Conservation (phyloP, 1,140 invertebrate species). For the Drosophila baimaii region DNA sequence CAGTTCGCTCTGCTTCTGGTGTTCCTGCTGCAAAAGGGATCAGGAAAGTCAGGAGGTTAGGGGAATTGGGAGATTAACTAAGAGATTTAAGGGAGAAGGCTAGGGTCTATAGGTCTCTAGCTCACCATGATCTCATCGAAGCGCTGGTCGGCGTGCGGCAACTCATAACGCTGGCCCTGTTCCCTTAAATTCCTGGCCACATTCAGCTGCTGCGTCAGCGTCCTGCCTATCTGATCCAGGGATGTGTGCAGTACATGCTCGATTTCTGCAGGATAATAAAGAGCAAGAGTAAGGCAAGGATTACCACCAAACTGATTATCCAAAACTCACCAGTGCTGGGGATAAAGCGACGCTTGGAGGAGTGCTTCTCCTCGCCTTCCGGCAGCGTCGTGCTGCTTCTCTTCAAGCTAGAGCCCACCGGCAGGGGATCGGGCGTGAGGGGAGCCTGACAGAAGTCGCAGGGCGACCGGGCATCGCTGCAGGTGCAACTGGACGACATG, state of each 20-base stretch:
- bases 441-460: slow-evolving; percentile 61
- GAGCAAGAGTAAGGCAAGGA: not conserved
- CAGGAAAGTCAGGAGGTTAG: not conserved
- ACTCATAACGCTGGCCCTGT: slow-evolving; percentile 63
- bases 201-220: slow-evolving; percentile 68
- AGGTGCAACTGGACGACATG: slow-evolving; percentile 47
- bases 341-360: slow-evolving; percentile 64
- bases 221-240: slow-evolving; percentile 66
- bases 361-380: slow-evolving; percentile 38
- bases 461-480: slow-evolving; percentile 38
- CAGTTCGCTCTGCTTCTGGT: slow-evolving; percentile 75
- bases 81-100: not conserved
- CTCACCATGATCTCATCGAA: slow-evolving; percentile 77
- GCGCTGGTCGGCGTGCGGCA: slow-evolving; percentile 65
- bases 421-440: slow-evolving; percentile 44
- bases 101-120: not conserved
- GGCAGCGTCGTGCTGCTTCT: slow-evolving; percentile 26
- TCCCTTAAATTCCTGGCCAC: slow-evolving; percentile 70
- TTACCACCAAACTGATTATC: not conserved
- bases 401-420: slow-evolving; percentile 28
- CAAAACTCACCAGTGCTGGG: slow-evolving; percentile 57
- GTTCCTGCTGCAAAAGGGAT: slow-evolving; percentile 65
- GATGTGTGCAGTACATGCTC: slow-evolving; percentile 69
- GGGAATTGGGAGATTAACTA: not conserved
- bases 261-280: slow-evolving; percentile 52